Conservation (phyloP, 1,140 invertebrate genomes). For the Heliconius hewitsoni region DNA sequence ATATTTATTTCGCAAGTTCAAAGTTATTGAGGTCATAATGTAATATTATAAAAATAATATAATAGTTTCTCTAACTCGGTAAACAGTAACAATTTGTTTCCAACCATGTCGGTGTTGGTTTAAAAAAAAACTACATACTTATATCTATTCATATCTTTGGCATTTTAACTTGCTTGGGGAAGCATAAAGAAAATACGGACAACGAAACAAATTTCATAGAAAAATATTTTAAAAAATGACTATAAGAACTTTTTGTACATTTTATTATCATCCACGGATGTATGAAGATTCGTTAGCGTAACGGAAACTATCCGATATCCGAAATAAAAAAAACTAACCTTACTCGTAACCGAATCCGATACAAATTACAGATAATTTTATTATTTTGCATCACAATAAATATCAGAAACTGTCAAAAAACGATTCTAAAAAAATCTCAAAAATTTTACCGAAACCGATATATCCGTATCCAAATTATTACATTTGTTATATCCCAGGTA, state of each 20-base stretch:
- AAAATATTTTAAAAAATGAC: slow-evolving; percentile 2
- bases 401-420: no score
- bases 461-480: no score
- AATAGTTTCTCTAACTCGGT: slow-evolving; percentile 57
- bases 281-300: neutral
- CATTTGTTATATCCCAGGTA: no score
- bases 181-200: slow-evolving; percentile 31
- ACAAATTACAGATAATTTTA: no score
- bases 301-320: no score
- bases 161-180: slow-evolving; percentile 66
- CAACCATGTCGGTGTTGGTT: slow-evolving; percentile 49
- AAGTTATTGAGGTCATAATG: slow-evolving; percentile 65
- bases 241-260: neutral
- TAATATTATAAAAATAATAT: slow-evolving; percentile 76
- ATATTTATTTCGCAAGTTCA: slow-evolving; percentile 66
- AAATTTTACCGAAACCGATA: no score
- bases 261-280: neutral
- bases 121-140: slow-evolving; percentile 52
- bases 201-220: neutral
- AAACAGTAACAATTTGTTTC: slow-evolving; percentile 81
- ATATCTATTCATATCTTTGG: slow-evolving; percentile 78
- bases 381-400: no score
- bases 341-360: no score
- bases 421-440: no score
- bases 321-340: no score